These are phyloP conservation scores for Sipha maydis DNA, from an alignment of 2,888 invertebrate genomes.

Conservation along the genomic window DNA sequence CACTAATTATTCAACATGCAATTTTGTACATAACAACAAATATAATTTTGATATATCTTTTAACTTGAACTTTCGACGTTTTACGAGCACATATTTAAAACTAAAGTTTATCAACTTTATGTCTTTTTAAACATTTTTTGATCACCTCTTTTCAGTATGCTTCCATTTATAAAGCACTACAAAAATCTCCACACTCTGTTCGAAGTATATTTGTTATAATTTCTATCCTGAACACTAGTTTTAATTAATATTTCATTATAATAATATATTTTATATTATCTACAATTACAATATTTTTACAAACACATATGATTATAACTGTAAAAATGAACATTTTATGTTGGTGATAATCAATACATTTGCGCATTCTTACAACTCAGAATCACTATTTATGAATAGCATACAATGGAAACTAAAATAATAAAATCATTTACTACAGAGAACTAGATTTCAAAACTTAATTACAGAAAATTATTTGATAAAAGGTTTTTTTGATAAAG, in stretches of 20 bases:
- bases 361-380: too few relatives aligned
- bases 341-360: too few relatives aligned
- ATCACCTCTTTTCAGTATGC: neutral
- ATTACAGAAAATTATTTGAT: neutral
- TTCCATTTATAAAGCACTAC: neutral
- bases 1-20: conserved; percentile 31
- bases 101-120: neutral
- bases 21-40: neutral
- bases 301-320: too few relatives aligned
- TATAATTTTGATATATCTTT: neutral
- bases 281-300: too few relatives aligned
- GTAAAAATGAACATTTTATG: too few relatives aligned
- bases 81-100: neutral
- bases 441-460: neutral
- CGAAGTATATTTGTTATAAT: neutral
- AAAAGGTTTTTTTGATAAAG: neutral
- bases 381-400: too few relatives aligned
- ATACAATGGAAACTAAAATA: too few relatives aligned
- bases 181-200: neutral
- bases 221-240: too few relatives aligned
- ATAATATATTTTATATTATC: too few relatives aligned
- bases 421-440: neutral
- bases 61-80: neutral
- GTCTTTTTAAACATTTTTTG: neutral
- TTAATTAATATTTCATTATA: too few relatives aligned